Conservation (phyloP, 1,140 invertebrate genomes). For the Prorops nasuta region DNA sequence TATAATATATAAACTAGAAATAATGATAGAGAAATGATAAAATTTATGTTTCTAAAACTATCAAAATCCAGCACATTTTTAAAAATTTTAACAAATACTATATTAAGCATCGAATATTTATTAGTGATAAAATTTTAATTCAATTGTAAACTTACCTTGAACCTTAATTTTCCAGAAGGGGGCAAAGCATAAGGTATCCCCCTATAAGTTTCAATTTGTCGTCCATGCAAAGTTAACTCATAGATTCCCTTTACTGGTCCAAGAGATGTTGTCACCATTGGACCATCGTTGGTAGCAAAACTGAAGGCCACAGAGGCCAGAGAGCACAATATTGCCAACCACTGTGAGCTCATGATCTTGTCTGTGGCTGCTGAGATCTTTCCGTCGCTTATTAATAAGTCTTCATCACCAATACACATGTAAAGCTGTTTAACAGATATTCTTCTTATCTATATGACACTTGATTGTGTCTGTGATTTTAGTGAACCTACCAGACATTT, state of each 20-base stretch:
- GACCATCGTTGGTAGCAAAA: conserved; percentile 15
- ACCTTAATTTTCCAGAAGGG: conserved; percentile 59
- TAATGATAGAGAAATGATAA: too few relatives aligned
- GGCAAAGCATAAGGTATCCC: conserved; percentile 65
- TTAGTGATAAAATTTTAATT: background rate
- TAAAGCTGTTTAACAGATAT: too few relatives aligned
- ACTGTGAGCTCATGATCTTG: background rate
- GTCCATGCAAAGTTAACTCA: conserved; percentile 41
- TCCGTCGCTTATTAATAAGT: too few relatives aligned
- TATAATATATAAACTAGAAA: too few relatives aligned
- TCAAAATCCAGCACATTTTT: conserved; percentile 10
- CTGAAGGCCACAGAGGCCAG: too few relatives aligned
- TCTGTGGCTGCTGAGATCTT: background rate
- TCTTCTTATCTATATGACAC: too few relatives aligned
- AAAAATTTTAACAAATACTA: too few relatives aligned
- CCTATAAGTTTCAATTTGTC: conserved; percentile 57
- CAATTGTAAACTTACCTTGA: conserved; percentile 49
- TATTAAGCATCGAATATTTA: background rate
- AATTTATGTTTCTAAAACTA: conserved; percentile 4
- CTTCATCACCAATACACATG: too few relatives aligned
- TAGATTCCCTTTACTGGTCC: conserved; percentile 44
- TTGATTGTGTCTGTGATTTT: too few relatives aligned
- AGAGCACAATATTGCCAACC: too few relatives aligned
- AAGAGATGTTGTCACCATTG: conserved; percentile 34
- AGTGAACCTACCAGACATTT: too few relatives aligned